Percentiles rank a stretch among this genome's conserved stretches.
Conservation (phyloP, 2,113 vertebrate species). For the Neotragus moschatus region DNA sequence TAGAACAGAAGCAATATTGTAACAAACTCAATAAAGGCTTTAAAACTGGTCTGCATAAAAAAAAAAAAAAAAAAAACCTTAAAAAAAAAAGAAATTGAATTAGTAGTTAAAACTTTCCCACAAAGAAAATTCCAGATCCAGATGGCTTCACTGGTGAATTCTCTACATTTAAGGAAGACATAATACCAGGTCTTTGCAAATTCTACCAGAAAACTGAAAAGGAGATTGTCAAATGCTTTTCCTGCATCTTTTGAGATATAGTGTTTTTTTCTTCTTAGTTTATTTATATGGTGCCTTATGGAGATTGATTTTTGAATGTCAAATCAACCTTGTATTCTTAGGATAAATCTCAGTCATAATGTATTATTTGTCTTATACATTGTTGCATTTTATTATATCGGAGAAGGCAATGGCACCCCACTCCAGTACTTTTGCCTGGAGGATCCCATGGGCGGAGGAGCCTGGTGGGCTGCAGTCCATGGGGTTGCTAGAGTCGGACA, state of each 20-base stretch:
- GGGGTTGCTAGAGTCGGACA: too few relatives aligned
- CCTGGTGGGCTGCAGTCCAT: too few relatives aligned
- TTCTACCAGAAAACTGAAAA: not conserved
- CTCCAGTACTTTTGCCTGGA: too few relatives aligned
- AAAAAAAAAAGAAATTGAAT: not conserved
- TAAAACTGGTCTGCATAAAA: not conserved
- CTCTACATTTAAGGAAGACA: not conserved
- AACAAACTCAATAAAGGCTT: not conserved
- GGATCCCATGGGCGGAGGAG: too few relatives aligned
- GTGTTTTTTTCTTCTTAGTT: not conserved
- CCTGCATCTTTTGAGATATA: not conserved
- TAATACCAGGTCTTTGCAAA: not conserved
- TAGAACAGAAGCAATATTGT: not conserved
- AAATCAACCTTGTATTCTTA: not conserved
- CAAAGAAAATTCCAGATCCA: not conserved
- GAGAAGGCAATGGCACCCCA: too few relatives aligned
- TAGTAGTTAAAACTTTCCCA: not conserved
- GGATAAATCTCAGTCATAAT: not conserved
- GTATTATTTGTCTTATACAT: not conserved
- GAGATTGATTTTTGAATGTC: not conserved
- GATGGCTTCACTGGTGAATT: not conserved
- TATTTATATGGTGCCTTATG: not conserved
- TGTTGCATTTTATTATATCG: too few relatives aligned
- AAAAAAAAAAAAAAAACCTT: not conserved
- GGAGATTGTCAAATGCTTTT: not conserved